These are phyloP conservation scores for Ramphastos sulfuratus DNA, from an alignment of 2,113 vertebrate genomes.

Conservation along the genomic window DNA sequence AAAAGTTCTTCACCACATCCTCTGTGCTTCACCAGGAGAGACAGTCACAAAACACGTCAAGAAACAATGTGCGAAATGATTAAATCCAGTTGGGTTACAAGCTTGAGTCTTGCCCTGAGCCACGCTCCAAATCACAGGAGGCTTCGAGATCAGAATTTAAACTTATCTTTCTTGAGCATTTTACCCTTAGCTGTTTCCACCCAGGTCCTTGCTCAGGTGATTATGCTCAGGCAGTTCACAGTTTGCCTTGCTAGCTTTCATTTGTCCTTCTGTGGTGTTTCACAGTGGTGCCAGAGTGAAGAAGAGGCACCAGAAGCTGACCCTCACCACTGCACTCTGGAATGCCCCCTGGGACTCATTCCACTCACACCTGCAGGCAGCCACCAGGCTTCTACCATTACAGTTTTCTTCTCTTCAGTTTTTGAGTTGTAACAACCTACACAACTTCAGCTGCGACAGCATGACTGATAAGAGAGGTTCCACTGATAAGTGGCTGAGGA, in stretches of 20 bases:
- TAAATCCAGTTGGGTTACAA: neutral
- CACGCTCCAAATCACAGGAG: neutral
- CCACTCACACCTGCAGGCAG: neutral
- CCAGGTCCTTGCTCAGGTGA: neutral
- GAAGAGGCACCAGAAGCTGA: neutral
- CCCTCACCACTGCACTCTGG: neutral
- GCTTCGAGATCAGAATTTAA: neutral
- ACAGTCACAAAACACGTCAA: rapidly evolving
- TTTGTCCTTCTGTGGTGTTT: neutral
- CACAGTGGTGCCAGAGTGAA: neutral
- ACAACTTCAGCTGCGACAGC: neutral
- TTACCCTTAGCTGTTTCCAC: neutral
- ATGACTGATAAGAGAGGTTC: neutral
- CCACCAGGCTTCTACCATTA: neutral
- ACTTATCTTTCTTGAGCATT: neutral
- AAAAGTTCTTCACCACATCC: neutral
- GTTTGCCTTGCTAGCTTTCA: neutral
- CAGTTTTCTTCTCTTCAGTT: neutral
- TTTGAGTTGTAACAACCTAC: neutral
- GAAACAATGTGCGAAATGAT: neutral
- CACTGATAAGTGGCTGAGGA: neutral
- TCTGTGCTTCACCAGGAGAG: neutral
- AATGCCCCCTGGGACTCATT: no score
- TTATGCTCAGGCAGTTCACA: neutral
- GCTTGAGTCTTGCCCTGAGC: neutral